Base-by-base conservation (phyloP, 2,113 vertebrate genomes). In the Microcebus ravelobensis region DNA sequence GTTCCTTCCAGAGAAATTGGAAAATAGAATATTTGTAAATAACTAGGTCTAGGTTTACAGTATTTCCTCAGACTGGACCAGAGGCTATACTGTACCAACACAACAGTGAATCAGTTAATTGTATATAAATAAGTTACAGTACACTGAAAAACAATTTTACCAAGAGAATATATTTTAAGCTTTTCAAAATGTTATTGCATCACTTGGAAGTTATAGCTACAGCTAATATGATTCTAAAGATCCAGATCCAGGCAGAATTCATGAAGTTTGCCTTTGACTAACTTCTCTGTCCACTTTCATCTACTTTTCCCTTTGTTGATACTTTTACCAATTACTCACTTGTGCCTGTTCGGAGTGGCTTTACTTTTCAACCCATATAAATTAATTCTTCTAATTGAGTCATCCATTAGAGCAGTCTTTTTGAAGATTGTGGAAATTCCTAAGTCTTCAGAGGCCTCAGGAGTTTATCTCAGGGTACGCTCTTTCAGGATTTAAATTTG, bases 1-100 rank as follows among this genome's bases (percentile, higher is more conserved):
- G 13, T 81, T 84, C 6, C 14, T 29, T 83, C 71, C 2, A 59
- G 84, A 90, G 57, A 63, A 92, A 94, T 36, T 17, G 73, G 36
- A 29, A 95, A 92, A 50, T 42, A 82, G 29, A 48, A 77, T 71
- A n/a, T 89, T 92, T 81, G 4, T 42, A 74, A 70, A 93, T 61
- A 94, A 39, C 12, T 13, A 15, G 27, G 11, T 59, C 5, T 79
- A 17, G 31, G 9, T 77, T 83, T 25, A 70, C 14, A 52, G 36
- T 18, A n/a, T 67, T 81, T 67, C 31, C 12, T 77, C 21, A 68
- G 71, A 55, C 23, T 52, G 86, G n/a, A 48, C 17, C 85, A 36
- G 65, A 34, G 50, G 20, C 76, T n/a, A 9, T 10, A 9, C 0
- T 23, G 15, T 23, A 25, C 0, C 6, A 17, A 1, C 12, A 29